These are phyloP conservation scores for Gari tellinella DNA, from an alignment of 2,888 invertebrate species.

Conservation along the genomic window DNA sequence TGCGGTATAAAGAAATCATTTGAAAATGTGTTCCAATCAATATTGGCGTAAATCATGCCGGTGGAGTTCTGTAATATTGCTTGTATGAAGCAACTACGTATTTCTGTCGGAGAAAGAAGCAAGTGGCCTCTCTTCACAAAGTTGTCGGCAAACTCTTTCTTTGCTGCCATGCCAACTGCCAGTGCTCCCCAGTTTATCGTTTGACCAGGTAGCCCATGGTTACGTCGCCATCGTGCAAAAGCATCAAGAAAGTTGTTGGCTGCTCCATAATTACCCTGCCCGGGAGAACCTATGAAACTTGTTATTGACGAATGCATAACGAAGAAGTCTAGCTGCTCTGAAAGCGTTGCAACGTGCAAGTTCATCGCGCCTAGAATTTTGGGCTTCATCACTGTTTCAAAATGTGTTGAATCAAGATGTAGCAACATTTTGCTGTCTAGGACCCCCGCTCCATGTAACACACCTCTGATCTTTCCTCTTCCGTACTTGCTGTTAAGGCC, in stretches of 20 bases:
- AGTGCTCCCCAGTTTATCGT: constrained; percentile 72
- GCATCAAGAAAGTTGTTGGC: constrained; percentile 67
- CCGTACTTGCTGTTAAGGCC: too few relatives aligned
- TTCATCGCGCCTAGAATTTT: constrained; percentile 66
- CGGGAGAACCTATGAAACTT: constrained; percentile 63
- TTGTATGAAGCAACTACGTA: constrained; percentile 43
- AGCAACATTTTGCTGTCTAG: constrained; percentile 35
- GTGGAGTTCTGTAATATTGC: constrained; percentile 49
- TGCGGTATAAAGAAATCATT: too few relatives aligned
- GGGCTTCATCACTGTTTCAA: constrained; percentile 31
- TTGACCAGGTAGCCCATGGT: constrained; percentile 51
- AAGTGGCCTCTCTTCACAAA: constrained; percentile 19
- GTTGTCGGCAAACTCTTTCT: constrained; percentile 1
- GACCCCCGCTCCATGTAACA: constrained; percentile 63
- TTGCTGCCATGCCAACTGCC: constrained; percentile 53
- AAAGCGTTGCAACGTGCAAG: constrained; percentile 56
- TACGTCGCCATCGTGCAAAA: constrained; percentile 56
- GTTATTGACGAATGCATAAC: constrained; percentile 68
- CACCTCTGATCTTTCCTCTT: constrained; percentile 40
- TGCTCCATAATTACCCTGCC: constrained; percentile 69
- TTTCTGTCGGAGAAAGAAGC: constrained; percentile 11
- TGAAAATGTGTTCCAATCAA: constrained; percentile 45
- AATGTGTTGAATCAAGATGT: constrained; percentile 40
- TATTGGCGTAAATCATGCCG: constrained; percentile 47
- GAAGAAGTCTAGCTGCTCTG: constrained; percentile 62